phyloP scores from a whole-genome alignment of 2,113 vertebrate genomes.

The Hipposideros armiger region DNA sequence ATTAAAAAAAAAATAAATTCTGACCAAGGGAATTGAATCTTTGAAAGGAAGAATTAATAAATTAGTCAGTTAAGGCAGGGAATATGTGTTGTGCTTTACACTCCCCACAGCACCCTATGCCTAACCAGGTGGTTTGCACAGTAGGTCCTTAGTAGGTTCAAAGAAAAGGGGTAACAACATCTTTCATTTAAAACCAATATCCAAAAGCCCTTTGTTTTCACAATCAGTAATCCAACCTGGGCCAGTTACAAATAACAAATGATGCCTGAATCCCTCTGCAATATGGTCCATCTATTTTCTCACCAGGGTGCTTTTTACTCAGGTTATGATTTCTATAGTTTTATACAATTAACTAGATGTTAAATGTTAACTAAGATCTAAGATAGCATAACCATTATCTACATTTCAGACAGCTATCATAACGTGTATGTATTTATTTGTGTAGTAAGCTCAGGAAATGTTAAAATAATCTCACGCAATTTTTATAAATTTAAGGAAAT shows the following conservation, averaged over 20 bases:
- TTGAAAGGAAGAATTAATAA: neutral
- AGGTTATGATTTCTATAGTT: neutral
- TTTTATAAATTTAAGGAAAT: conserved; percentile 25
- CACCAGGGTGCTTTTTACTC: neutral
- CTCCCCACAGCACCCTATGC: fast-evolving
- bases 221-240: neutral
- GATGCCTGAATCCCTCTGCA: neutral
- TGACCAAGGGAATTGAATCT: neutral
- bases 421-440: neutral
- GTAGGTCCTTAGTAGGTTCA: neutral
- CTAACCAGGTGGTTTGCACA: neutral
- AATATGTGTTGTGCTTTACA: neutral
- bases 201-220: neutral
- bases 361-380: neutral
- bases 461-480: neutral
- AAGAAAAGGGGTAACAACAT: neutral
- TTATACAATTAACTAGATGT: neutral
- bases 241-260: neutral
- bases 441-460: neutral
- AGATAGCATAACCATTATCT: neutral
- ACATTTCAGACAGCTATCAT: neutral
- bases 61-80: neutral
- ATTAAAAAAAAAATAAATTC: neutral
- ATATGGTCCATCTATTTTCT: neutral
- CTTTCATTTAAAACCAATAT: neutral